A percentile compares a stretch with the other conserved stretches of the same genome.
Evolutionary conservation across 2,113 vertebrate genomes (phyloP).

Genomic region (Rostratula benghalensis): DNA sequence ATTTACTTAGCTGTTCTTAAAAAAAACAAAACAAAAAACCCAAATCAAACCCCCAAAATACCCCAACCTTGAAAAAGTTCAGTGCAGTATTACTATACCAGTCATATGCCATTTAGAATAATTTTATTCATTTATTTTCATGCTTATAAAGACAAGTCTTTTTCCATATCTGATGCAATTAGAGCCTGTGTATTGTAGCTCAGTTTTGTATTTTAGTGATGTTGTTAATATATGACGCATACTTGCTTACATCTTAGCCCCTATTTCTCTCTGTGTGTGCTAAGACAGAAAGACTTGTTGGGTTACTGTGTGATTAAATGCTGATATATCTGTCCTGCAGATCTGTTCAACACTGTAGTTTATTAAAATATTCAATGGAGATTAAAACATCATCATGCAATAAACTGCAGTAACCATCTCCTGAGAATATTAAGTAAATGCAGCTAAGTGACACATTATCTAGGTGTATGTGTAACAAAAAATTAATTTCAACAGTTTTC

Average conservation of each 20-base stretch:
- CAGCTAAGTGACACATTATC: neutral
- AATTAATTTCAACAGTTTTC: slow-evolving; percentile 22
- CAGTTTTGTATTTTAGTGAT: neutral
- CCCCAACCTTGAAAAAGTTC: neutral
- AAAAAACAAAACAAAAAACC: neutral
- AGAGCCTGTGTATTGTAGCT: neutral
- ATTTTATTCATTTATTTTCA: neutral
- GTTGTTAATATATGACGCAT: neutral
- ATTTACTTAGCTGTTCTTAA: neutral
- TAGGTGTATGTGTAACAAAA: neutral
- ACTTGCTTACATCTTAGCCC: neutral
- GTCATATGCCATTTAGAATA: neutral
- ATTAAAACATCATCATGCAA: slow-evolving; percentile 3
- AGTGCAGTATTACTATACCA: neutral
- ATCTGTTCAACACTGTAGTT: neutral
- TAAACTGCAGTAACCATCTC: neutral
- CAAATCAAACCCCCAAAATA: too few relatives aligned
- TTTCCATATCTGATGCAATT: neutral
- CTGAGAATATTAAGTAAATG: slow-evolving; percentile 2
- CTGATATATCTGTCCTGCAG: neutral
- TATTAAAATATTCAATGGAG: slow-evolving; percentile 1
- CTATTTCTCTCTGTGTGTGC: neutral
- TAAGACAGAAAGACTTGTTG: neutral
- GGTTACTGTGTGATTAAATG: neutral
- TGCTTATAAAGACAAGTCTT: neutral